Conservation (phyloP, 2,888 invertebrate genomes). For the Hypselothyrea guttata region DNA sequence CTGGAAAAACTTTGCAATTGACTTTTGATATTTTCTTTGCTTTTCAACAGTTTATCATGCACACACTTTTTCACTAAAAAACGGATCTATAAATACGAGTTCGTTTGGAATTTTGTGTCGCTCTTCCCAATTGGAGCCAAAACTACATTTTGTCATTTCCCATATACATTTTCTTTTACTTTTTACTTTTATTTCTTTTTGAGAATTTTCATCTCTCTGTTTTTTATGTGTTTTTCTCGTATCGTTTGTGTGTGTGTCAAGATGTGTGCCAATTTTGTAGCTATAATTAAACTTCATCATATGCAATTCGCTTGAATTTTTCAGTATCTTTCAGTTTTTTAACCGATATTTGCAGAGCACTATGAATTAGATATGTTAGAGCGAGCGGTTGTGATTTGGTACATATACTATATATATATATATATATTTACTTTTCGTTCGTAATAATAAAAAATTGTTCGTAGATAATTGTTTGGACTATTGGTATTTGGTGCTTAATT, state of each 20-base stretch:
- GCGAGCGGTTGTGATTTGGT: too few species aligned
- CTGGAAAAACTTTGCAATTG: neutral
- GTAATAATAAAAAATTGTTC: constrained; percentile 68
- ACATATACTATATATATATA: constrained; percentile 13
- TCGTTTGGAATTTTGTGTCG: constrained; percentile 44
- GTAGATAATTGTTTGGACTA: constrained; percentile 20
- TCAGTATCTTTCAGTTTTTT: constrained; percentile 38
- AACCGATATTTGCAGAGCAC: constrained; percentile 59
- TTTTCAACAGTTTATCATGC: neutral
- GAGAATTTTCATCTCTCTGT: neutral
- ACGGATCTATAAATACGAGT: constrained; percentile 61
- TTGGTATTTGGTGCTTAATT: constrained; percentile 51
- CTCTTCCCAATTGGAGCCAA: constrained; percentile 53
- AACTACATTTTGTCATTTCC: constrained; percentile 36
- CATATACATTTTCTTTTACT: constrained; percentile 1
- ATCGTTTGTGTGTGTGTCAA: constrained; percentile 44
- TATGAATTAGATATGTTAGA: too few species aligned
- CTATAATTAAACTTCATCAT: constrained; percentile 67
- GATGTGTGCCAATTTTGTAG: constrained; percentile 62
- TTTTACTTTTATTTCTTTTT: constrained; percentile 15
- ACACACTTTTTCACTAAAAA: constrained; percentile 41
- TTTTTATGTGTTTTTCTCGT: constrained; percentile 1
- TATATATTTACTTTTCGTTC: constrained; percentile 74
- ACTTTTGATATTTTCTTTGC: neutral
- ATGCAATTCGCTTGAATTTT: constrained; percentile 40